Evolutionary conservation across 2,888 invertebrate genomes (phyloP), one percentile per base, ranked within the genome.

Genomic region (Heteropelma amictum): DNA sequence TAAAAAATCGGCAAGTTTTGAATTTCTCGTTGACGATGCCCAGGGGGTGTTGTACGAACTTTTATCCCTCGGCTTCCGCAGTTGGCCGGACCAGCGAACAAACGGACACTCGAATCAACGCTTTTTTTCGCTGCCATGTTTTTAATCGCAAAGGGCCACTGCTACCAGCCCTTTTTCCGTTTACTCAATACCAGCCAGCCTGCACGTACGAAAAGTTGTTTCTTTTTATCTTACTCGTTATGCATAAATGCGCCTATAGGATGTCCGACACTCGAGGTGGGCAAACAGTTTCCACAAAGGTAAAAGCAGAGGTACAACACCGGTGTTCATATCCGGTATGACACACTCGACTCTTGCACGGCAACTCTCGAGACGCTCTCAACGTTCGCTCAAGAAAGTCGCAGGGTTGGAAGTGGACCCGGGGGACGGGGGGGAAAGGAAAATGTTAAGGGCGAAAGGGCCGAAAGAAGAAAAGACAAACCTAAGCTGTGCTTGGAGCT

Each of bases 241-340:
- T 84, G 85, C 84, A 58, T 85, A 87, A 87, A 87, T 86, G 86
- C n/a, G 84, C 83, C 82, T 82, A 83, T 84, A 82, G 84, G 84
- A 82, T 61, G 42, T 71, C 60, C 49, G 38, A 61, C 47, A 67
- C 85, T 84, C 81, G 84, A 83, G 84, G 83, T 81, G 82, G 78
- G 82, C 84, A 88, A 87, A 87, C 85, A 86, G 84, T 85, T 80
- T n/a, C 76, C 77, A 83, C 84, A 86, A 84, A 84, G n/a, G 86
- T 3, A 84, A 80, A 82, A 85, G 84, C 81, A 81, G 81, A 81
- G 81, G 78, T 78, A 72, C 75, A 68, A 80, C 61, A 67, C 38
- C 23, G 40, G 61, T 69, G 77, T 65, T 51, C 51, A 56, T 14
- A 26, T 68, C 68, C 58, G 58, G 60, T 40, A n/a, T 23, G 72